Evolutionary conservation across 1,140 invertebrate species (phyloP).

Genomic region (Zaprionus kolodkinae): DNA sequence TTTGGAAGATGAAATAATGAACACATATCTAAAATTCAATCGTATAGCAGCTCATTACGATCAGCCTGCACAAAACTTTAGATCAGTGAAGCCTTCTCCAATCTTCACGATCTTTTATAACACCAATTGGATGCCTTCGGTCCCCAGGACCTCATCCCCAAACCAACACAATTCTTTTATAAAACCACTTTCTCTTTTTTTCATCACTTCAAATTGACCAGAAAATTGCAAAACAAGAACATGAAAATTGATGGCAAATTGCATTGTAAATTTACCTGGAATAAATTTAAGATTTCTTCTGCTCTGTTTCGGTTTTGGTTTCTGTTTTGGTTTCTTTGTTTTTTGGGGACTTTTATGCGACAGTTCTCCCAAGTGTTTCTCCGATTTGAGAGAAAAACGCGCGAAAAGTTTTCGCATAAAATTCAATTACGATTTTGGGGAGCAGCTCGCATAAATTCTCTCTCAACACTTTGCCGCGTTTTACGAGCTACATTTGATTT

Average conservation of each 20-base stretch:
- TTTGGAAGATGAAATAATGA: too few relatives aligned
- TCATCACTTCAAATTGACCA: constrained; percentile 28
- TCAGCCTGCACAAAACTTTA: too few relatives aligned
- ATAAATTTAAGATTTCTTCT: constrained; percentile 20
- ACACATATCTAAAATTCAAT: too few relatives aligned
- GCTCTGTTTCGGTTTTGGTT: not conserved
- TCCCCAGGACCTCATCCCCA: too few relatives aligned
- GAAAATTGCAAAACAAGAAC: constrained; percentile 21
- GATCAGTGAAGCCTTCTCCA: too few relatives aligned
- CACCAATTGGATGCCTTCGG: too few relatives aligned
- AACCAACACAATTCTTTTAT: not conserved
- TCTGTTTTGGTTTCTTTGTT: not conserved
- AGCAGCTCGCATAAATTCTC: constrained; percentile 58
- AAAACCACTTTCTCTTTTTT: not conserved
- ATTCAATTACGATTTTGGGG: constrained; percentile 76
- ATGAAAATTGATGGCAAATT: constrained; percentile 21
- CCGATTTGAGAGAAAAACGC: constrained; percentile 15
- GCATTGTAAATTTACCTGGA: constrained; percentile 29
- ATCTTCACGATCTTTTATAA: too few relatives aligned
- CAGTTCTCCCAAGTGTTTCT: constrained; percentile 36
- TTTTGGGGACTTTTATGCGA: not conserved
- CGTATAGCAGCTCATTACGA: too few relatives aligned
- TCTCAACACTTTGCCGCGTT: constrained; percentile 62
- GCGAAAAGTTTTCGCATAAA: constrained; percentile 70
- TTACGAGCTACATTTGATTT: constrained; percentile 74